phyloP scores from a whole-genome alignment of 2,797 vertebrate species.

The Melanotaenia pygmaea region DNA sequence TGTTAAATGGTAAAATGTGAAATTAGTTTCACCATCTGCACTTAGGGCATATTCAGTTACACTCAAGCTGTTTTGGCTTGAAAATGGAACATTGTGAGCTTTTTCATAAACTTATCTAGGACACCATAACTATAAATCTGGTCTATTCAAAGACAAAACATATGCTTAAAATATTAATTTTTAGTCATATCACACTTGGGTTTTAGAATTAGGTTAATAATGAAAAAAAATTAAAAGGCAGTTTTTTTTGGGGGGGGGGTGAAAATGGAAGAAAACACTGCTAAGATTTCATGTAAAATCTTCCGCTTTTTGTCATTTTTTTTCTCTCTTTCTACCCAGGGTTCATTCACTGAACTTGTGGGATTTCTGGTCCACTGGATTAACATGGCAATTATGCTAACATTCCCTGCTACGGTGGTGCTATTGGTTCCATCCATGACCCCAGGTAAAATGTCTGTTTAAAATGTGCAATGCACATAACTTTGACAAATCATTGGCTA shows the following conservation, averaged over 20 bases:
- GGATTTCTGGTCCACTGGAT: slow-evolving; percentile 84
- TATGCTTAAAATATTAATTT: slow-evolving; percentile 14
- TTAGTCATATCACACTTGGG: not conserved
- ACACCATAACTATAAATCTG: slow-evolving; percentile 35
- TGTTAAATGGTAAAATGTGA: slow-evolving; percentile 44
- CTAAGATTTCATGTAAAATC: slow-evolving; percentile 15
- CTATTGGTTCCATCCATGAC: slow-evolving; percentile 86
- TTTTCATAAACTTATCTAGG: slow-evolving; percentile 46
- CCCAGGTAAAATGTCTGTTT: slow-evolving; percentile 81
- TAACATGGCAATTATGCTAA: slow-evolving; percentile 84
- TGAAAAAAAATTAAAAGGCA: not conserved
- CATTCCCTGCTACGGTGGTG: slow-evolving; percentile 86
- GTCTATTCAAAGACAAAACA: slow-evolving; percentile 19
- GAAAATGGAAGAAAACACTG: slow-evolving; percentile 6
- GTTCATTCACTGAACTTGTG: slow-evolving; percentile 82
- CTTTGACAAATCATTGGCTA: slow-evolving; percentile 20
- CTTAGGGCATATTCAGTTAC: slow-evolving; percentile 48
- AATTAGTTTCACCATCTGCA: slow-evolving; percentile 62
- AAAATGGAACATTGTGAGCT: slow-evolving; percentile 46
- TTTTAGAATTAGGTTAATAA: slow-evolving; percentile 10
- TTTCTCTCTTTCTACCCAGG: slow-evolving; percentile 73
- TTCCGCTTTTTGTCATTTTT: slow-evolving; percentile 8
- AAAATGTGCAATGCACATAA: slow-evolving; percentile 25
- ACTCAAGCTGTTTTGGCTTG: slow-evolving; percentile 37
- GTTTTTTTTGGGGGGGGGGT: not conserved